Conservation (phyloP, 2,113 vertebrate genomes). For the Erythrolamprus reginae region DNA sequence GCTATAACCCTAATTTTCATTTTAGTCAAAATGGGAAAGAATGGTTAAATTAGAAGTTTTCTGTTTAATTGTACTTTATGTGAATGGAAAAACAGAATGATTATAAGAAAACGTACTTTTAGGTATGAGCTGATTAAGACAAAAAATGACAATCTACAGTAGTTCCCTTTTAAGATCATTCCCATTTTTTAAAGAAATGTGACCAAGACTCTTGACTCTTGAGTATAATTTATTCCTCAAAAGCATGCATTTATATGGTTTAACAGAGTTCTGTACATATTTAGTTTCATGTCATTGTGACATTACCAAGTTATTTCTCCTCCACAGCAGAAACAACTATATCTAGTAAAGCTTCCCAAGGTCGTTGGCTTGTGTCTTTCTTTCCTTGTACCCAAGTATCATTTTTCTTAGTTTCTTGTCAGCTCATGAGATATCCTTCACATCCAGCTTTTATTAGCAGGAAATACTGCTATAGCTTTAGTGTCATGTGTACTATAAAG, state of each 20-base stretch:
- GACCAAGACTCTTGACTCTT: conserved; percentile 2
- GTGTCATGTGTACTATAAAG: conserved; percentile 79
- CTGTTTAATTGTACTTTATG: neutral
- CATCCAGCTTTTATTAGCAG: conserved; percentile 84
- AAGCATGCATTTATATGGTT: conserved; percentile 20
- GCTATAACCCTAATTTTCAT: neutral
- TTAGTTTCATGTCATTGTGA: conserved; percentile 38
- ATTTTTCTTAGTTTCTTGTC: conserved; percentile 84
- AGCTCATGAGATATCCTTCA: conserved; percentile 73
- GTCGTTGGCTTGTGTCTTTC: conserved; percentile 72
- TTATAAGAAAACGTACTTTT: neutral
- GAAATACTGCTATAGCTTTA: conserved; percentile 77
- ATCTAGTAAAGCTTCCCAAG: conserved; percentile 72
- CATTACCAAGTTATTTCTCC: conserved; percentile 30
- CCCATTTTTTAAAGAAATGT: neutral
- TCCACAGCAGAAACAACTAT: conserved; percentile 41
- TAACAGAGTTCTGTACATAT: conserved; percentile 9
- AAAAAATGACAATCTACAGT: neutral
- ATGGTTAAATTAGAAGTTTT: neutral
- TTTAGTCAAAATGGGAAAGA: neutral
- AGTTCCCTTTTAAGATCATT: neutral
- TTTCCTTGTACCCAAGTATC: conserved; percentile 66
- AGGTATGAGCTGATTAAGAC: neutral
- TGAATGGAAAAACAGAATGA: neutral
- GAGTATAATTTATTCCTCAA: conserved; percentile 33